Evolutionary conservation across 2,113 vertebrate genomes (phyloP).

Genomic region (Rhinoderma darwinii): DNA sequence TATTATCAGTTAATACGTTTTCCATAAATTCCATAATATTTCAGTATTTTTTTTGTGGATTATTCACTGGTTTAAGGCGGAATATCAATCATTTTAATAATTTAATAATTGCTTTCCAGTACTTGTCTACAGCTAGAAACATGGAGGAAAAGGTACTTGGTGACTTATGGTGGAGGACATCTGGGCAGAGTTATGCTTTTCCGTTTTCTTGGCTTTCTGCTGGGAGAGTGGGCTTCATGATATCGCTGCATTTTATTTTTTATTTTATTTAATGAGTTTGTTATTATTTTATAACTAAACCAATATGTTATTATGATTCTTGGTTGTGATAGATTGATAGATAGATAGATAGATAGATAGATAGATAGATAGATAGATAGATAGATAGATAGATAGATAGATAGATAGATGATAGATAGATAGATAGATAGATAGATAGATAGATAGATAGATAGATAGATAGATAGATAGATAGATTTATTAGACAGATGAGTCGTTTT

Average conservation of each 20-base stretch:
- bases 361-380: too few species aligned
- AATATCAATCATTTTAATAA: background rate
- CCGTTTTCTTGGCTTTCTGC: background rate
- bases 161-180: background rate
- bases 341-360: too few species aligned
- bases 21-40: background rate
- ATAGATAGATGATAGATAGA: too few species aligned
- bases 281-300: background rate
- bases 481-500: too few species aligned
- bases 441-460: too few species aligned
- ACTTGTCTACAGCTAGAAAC: slow-evolving; percentile 2
- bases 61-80: background rate
- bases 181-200: background rate
- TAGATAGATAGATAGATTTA: too few species aligned
- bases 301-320: too few species aligned
- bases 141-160: slow-evolving; percentile 29
- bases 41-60: background rate
- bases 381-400: too few species aligned
- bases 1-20: background rate
- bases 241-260: background rate
- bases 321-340: too few species aligned
- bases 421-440: too few species aligned
- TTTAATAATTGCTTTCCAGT: slow-evolving; percentile 34
- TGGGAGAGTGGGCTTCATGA: background rate
- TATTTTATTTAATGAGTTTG: background rate